Base-by-base conservation (phyloP, 2,113 vertebrate genomes). In the Mellivora capensis region DNA sequence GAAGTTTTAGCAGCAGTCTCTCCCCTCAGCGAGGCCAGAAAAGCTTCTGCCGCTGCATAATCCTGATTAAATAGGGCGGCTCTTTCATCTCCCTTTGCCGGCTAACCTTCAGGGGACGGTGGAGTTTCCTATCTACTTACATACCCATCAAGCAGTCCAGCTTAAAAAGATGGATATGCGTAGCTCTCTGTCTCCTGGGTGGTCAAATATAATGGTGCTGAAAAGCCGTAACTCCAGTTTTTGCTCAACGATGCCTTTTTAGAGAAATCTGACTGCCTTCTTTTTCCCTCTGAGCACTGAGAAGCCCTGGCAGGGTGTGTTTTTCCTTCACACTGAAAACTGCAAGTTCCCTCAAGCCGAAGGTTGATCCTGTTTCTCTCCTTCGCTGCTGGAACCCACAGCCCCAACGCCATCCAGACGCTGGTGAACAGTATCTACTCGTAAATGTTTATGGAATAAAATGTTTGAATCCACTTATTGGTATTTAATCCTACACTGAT, bases 41-140 rank as follows among this genome's bases (percentile, higher is more conserved):
- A 90, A 96, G n/a, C 64, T 97, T 97, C 97, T 82, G 79, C 94
- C 96, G 95, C 64, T 62, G 83, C 0, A 95, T 57, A 85, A 17
- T 86, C 23, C 47, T 34, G 95, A 59, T 49, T 88, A 97, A 95
- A 80, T 23, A 89, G 95, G 96, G 92, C 10, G 93, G 25, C 17
- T 95, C 89, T 98, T 67, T 82, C 95, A 74, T 54, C 1, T 94
- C 92, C 94, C 86, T 87, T 87, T 54, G 47, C 72, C 81, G 25
- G 80, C 69, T 94, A 91, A 93, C 25, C 69, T 82, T 86, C 71
- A 59, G 37, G 34, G 91, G 87, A 90, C 10, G 87, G 9, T 39
- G 6, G 25, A 47, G 6, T 39, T 98, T 91, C 23, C 59, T 92
- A 8, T 64, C 64, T 54, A 14, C 61, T 54, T 76, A 10, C 15